These are phyloP conservation scores for Oncorhynchus mykiss DNA, from an alignment of 2,113 vertebrate species.

Conservation along the genomic window DNA sequence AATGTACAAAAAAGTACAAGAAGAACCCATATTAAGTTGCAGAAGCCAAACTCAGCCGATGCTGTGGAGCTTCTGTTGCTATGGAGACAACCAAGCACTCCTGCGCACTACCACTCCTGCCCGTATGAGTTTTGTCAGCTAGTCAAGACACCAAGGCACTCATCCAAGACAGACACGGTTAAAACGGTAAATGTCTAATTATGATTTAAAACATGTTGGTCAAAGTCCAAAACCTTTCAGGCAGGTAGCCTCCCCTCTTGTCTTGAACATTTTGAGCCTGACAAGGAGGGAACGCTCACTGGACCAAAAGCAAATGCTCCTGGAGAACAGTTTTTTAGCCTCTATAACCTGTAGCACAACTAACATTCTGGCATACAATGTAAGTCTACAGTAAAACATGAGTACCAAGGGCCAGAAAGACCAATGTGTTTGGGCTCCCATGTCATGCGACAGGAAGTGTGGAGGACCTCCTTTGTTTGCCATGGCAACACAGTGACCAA, in stretches of 20 bases:
- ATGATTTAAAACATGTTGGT: background rate
- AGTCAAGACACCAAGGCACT: background rate
- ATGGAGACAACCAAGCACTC: constrained; percentile 8
- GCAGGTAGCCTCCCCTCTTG: background rate
- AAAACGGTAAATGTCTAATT: background rate
- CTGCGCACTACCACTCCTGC: background rate
- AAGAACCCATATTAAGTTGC: constrained; percentile 7
- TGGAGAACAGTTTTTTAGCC: too few relatives aligned
- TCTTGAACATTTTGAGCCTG: background rate
- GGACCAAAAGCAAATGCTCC: too few relatives aligned
- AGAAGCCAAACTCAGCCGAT: background rate
- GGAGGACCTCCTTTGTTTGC: background rate
- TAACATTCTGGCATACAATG: too few relatives aligned
- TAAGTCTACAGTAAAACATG: too few relatives aligned
- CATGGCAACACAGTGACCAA: too few relatives aligned
- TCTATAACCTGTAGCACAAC: too few relatives aligned
- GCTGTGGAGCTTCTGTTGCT: background rate
- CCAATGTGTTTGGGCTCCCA: too few relatives aligned
- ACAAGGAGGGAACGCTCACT: too few relatives aligned
- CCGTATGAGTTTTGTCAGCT: background rate
- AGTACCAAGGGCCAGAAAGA: too few relatives aligned
- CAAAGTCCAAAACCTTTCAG: background rate
- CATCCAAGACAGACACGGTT: background rate
- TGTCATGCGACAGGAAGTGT: too few relatives aligned
- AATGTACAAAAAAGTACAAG: background rate